phyloP scores from a whole-genome alignment of 2,113 vertebrate genomes.

The Melanerpes aurifrons region DNA sequence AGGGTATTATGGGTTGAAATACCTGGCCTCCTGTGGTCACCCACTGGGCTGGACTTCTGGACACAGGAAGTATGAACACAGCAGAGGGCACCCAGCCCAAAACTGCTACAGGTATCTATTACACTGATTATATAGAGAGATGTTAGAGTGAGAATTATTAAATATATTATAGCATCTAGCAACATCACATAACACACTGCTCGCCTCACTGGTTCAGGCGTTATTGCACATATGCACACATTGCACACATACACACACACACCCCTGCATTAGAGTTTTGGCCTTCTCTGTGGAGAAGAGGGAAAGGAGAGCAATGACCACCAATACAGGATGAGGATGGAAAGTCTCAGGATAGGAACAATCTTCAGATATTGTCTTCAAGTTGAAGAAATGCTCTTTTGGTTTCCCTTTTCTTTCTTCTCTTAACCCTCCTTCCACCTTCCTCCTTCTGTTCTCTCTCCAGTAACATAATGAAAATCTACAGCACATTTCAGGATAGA shows the following conservation, averaged over 20 bases:
- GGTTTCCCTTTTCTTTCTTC: neutral
- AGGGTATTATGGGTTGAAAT: no score
- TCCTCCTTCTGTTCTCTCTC: neutral
- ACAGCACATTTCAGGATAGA: neutral
- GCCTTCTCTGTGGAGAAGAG: neutral
- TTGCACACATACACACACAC: no score
- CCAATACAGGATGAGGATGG: neutral
- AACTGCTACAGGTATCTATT: no score
- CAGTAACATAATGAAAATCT: fast-evolving
- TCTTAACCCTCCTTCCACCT: neutral
- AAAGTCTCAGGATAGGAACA: neutral
- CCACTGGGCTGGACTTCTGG: no score
- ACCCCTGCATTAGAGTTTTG: neutral
- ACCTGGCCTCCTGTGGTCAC: no score
- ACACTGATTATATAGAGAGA: no score
- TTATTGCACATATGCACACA: neutral
- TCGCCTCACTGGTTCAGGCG: neutral
- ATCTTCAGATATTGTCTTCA: neutral
- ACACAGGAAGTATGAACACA: no score
- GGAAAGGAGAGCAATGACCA: neutral
- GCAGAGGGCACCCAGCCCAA: no score
- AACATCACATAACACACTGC: no score
- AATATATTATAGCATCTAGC: neutral
- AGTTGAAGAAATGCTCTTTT: neutral
- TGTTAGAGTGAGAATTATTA: no score